Percentiles rank a stretch among this genome's conserved stretches.
Conservation (phyloP, 2,888 invertebrate genomes). For the Stenichneumon culpator region DNA sequence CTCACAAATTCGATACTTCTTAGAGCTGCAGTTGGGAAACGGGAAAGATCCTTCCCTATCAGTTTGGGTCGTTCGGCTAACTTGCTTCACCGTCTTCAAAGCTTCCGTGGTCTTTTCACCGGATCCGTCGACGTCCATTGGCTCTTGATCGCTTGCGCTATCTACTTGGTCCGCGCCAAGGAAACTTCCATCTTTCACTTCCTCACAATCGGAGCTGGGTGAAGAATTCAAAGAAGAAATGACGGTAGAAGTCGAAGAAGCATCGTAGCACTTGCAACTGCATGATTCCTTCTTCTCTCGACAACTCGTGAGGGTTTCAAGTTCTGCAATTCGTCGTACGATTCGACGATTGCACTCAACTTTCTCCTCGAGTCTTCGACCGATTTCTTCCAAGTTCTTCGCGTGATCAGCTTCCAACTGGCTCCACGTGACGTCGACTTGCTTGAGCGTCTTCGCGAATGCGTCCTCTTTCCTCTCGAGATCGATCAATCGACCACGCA, state of each 20-base stretch:
- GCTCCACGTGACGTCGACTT: conserved; percentile 75
- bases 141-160: conserved; percentile 28
- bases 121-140: conserved; percentile 29
- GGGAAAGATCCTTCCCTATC: not conserved
- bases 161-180: not conserved
- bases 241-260: conserved; percentile 25
- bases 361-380: conserved; percentile 71
- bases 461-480: conserved; percentile 73
- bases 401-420: conserved; percentile 73
- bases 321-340: conserved; percentile 39
- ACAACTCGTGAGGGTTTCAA: conserved; percentile 20
- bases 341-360: conserved; percentile 70
- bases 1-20: not conserved
- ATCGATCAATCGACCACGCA: conserved; percentile 71
- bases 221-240: conserved; percentile 29
- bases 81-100: not conserved
- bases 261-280: conserved; percentile 41
- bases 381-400: conserved; percentile 69
- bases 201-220: conserved; percentile 5
- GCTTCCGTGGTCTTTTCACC: not conserved
- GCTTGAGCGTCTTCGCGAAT: conserved; percentile 73
- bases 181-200: not conserved
- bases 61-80: conserved; percentile 48
- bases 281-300: conserved; percentile 12
- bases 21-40: conserved; percentile 1